Base-by-base conservation (phyloP, 2,797 vertebrate species). In the Gouania willdenowi region DNA sequence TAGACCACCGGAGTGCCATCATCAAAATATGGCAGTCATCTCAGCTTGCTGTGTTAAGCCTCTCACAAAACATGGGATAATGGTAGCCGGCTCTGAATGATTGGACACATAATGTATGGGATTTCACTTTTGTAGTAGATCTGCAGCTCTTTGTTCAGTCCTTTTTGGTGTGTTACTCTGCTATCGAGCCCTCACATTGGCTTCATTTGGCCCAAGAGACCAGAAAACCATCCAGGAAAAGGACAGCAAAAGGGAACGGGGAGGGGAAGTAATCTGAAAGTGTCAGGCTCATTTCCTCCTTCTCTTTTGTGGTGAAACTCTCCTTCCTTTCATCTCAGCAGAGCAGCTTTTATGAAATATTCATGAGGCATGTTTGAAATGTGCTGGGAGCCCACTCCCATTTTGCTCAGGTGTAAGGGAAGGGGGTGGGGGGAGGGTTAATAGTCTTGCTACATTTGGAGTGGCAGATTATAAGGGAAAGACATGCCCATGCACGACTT, bases 281-380 rank as follows among this genome's bases (percentile, higher is more conserved):
- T 40, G 58, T 59, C 41, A 15, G 56, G 54, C 75, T 78, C 47
- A 71, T 78, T 61, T 74, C 46, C 63, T 20, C 48, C 43, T 12
- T 10, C 56, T 53, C 48, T 39, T 65, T 33, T 37, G 26, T 21
- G 58, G 52, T 43, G 31, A 49, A 73, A 43, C 59, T 24, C 45
- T 70, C 48, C 60, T 51, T 30, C 37, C 71, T 82, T 84, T 84
- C 79, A 84, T 84, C 76, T 79, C 15, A 2, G 50, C 4, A 8
- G 48, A 42, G 64, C 48, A 5, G 44, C 15, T 0, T 1, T 17
- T 43, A 73, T 87, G 83, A 82, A 89, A 87, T 75, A 89, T 87
- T 63, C 65, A 88, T 78, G 8, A 23, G 13, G 11, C 1, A 24
- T 44, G 38, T 70, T 61, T 63, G 45, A 69, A 47, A 71, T 65